Evolutionary conservation across 2,888 invertebrate genomes (phyloP).

Genomic region (Mimumesa dahlbomi): DNA sequence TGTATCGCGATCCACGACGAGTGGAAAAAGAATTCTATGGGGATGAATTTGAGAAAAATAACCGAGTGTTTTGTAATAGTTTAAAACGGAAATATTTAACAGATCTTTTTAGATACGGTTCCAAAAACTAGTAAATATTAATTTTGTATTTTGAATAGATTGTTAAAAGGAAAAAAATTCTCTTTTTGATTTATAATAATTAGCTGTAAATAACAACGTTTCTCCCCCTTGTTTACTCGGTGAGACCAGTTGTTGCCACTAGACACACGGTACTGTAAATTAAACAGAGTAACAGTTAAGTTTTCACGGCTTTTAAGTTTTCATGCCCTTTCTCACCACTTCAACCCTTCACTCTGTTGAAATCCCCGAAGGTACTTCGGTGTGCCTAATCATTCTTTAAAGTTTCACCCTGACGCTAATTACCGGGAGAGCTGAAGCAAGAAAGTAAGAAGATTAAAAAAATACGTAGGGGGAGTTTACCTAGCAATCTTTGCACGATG

Average conservation of each 20-base stretch:
- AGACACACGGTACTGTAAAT: constrained; percentile 53
- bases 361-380: constrained; percentile 54
- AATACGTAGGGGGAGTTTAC: constrained; percentile 51
- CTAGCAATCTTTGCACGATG: constrained; percentile 38
- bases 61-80: no score
- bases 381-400: constrained; percentile 72
- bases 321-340: constrained; percentile 38
- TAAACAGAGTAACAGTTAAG: constrained; percentile 61
- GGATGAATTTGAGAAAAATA: no score
- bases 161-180: constrained; percentile 5
- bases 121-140: no score
- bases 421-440: constrained; percentile 62
- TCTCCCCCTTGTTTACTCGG: no score
- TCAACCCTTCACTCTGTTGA: constrained; percentile 58
- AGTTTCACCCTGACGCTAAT: constrained; percentile 71
- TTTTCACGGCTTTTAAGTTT: constrained; percentile 65
- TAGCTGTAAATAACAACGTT: no score
- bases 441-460: constrained; percentile 69
- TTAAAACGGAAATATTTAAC: no score
- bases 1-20: no score
- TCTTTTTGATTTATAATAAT: no score
- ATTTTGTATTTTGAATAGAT: neutral
- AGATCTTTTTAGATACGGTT: neutral
- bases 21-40: neutral
- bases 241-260: constrained; percentile 6